A percentile compares a stretch with the other conserved stretches of the same genome.
phyloP scores from a whole-genome alignment of 2,888 invertebrate species.

The Andrena marginata region DNA sequence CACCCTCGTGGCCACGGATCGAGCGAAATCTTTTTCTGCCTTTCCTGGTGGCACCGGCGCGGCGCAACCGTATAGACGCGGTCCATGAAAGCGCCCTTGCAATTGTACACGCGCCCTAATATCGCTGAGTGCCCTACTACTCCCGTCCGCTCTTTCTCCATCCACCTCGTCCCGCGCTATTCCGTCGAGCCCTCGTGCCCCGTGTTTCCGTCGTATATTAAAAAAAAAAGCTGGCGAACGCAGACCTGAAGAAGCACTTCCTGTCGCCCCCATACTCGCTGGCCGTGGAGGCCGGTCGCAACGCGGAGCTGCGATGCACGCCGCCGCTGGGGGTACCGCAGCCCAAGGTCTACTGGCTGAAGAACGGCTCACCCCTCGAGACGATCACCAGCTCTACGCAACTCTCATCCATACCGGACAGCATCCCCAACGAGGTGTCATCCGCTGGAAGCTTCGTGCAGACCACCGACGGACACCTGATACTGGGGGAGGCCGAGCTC shows the following conservation, averaged over 20 bases:
- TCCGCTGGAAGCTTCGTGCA: slow-evolving; percentile 86
- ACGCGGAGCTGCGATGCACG: slow-evolving; percentile 93
- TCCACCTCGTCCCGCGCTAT: slow-evolving; percentile 23
- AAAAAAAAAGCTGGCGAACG: slow-evolving; percentile 38
- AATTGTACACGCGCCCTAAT: slow-evolving; percentile 77
- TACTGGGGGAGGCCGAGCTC: slow-evolving; percentile 93
- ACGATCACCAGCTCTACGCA: slow-evolving; percentile 86
- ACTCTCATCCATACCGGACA: slow-evolving; percentile 51
- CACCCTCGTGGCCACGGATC: slow-evolving; percentile 54
- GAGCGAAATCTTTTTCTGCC: slow-evolving; percentile 67
- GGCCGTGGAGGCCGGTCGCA: slow-evolving; percentile 92
- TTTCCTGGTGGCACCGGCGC: slow-evolving; percentile 29
- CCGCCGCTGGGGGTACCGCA: slow-evolving; percentile 94
- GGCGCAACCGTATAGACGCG: slow-evolving; percentile 47
- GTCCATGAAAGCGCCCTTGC: slow-evolving; percentile 74
- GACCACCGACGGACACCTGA: slow-evolving; percentile 92
- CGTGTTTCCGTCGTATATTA: slow-evolving; percentile 61
- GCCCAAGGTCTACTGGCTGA: slow-evolving; percentile 93
- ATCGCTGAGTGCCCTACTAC: slow-evolving; percentile 77
- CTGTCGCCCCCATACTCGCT: slow-evolving; percentile 91
- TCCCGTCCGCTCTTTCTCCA: slow-evolving; percentile 31
- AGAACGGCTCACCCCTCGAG: slow-evolving; percentile 90
- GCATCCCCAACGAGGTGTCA: slow-evolving; percentile 72
- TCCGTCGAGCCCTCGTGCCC: slow-evolving; percentile 47
- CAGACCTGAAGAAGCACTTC: slow-evolving; percentile 95